phyloP scores from a whole-genome alignment of 2,113 vertebrate species.

The Gavia stellata region DNA sequence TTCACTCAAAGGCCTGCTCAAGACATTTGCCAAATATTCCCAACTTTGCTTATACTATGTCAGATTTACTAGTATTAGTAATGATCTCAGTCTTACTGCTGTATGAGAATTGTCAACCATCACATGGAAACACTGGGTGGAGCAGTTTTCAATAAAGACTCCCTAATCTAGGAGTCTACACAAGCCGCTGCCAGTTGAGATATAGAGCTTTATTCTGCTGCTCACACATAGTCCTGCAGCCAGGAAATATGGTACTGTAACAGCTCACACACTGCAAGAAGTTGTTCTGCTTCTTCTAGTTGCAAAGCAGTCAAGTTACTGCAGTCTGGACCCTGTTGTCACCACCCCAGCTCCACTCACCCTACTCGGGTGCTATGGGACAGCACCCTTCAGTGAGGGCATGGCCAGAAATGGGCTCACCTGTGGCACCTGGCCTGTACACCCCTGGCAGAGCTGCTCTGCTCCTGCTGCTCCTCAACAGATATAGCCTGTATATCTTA shows the following conservation, averaged over 20 bases:
- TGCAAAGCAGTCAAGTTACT: not conserved
- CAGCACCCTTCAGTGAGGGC: not conserved
- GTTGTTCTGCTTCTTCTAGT: not conserved
- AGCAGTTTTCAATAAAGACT: not conserved
- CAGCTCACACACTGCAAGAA: not conserved
- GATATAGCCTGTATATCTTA: not conserved
- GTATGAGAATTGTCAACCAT: not conserved
- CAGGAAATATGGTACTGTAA: not conserved
- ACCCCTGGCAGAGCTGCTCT: not conserved
- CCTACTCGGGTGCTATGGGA: accelerated
- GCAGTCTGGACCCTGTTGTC: not conserved
- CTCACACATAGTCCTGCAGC: not conserved
- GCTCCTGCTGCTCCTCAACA: not conserved
- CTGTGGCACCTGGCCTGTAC: not conserved
- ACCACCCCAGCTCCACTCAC: accelerated
- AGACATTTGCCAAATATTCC: not conserved
- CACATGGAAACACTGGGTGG: not conserved
- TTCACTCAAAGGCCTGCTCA: not conserved
- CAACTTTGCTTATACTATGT: not conserved
- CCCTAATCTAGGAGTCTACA: not conserved
- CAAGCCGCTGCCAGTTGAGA: accelerated
- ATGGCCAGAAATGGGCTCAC: not conserved
- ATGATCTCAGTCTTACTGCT: not conserved
- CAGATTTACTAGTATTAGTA: not conserved
- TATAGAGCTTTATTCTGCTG: not conserved